A percentile compares a stretch with the other conserved stretches of the same genome.
phyloP scores from a whole-genome alignment of 2,113 vertebrate genomes.

The Melanerpes formicivorus region DNA sequence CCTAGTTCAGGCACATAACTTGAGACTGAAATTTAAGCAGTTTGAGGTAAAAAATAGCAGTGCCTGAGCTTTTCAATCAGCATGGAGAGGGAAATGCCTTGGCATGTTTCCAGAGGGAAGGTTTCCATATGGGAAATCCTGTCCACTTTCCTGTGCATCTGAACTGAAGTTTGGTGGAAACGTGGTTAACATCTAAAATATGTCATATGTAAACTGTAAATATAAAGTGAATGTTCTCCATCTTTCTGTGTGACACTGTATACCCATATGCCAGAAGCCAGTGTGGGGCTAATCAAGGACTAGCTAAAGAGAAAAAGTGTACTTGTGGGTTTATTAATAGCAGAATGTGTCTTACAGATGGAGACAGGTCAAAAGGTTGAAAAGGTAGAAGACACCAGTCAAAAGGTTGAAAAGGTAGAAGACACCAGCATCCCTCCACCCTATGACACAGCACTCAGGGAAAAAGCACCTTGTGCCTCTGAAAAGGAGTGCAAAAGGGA shows the following conservation, averaged over 20 bases:
- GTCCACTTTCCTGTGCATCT: not conserved
- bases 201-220: not conserved
- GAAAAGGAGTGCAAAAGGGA: not conserved
- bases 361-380: not conserved
- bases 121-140: not conserved
- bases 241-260: not conserved
- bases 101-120: not conserved
- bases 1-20: not conserved
- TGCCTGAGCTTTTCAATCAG: not conserved
- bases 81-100: not conserved
- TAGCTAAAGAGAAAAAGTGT: not conserved
- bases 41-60: not conserved
- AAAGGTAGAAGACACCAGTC: not conserved
- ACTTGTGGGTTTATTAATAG: not conserved
- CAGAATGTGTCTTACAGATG: fast-evolving
- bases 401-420: not conserved
- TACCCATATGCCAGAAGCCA: not conserved
- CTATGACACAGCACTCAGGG: not conserved
- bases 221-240: not conserved
- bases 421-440: fast-evolving
- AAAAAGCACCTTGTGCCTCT: not conserved
- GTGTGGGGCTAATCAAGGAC: not conserved
- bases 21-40: not conserved
- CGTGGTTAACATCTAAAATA: not conserved
- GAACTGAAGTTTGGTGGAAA: not conserved